phyloP scores from a whole-genome alignment of 2,888 invertebrate species.

The Melanotus villosus region DNA sequence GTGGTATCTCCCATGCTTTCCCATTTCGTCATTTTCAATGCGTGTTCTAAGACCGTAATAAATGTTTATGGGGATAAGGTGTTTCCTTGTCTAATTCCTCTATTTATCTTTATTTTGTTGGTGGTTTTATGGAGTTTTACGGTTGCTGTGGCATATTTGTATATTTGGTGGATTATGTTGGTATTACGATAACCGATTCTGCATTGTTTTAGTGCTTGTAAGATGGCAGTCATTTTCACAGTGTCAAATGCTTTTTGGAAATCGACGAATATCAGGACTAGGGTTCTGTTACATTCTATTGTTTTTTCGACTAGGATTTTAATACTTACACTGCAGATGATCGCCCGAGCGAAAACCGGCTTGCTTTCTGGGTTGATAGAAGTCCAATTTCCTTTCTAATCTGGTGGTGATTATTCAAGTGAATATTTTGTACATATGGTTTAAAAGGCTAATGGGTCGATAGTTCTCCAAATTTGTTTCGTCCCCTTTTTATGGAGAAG shows the following conservation, averaged over 20 bases:
- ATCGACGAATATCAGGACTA: conserved; percentile 25
- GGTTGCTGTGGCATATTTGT: no score
- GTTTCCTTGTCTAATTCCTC: no score
- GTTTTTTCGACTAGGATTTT: conserved; percentile 8
- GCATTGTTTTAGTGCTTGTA: conserved; percentile 6
- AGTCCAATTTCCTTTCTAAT: no score
- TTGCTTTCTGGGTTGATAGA: no score
- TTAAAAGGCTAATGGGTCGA: not conserved
- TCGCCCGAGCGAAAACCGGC: conserved; percentile 15
- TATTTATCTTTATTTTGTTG: no score
- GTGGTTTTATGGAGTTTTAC: no score
- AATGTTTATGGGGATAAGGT: no score
- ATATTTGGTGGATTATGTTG: not conserved
- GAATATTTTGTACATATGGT: not conserved
- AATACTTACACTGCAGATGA: conserved; percentile 9
- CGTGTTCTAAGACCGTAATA: no score
- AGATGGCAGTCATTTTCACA: conserved; percentile 29
- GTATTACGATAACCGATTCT: conserved; percentile 11
- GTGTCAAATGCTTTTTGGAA: conserved; percentile 38
- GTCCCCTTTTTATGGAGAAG: not conserved
- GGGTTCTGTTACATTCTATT: conserved; percentile 18
- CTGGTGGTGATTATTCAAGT: no score
- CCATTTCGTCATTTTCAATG: no score
- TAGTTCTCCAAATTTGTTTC: not conserved
- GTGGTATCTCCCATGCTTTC: no score